A percentile compares a stretch with the other conserved stretches of the same genome.
phyloP scores from a whole-genome alignment of 2,888 invertebrate genomes.

The Eudemis profundana region DNA sequence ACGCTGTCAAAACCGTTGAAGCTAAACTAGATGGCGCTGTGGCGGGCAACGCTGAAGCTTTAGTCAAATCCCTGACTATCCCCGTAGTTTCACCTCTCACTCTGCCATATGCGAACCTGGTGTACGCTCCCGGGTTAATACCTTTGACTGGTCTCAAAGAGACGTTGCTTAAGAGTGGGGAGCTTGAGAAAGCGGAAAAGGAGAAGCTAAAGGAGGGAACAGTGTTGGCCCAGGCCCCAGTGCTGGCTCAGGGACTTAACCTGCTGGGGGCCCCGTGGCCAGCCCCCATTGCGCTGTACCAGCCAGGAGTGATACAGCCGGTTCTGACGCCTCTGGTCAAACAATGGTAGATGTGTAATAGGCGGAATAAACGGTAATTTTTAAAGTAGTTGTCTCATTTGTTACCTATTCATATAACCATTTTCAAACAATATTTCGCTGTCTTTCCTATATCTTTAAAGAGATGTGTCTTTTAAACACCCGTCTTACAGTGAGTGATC shows the following conservation, averaged over 20 bases:
- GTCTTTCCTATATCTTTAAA: too few relatives aligned
- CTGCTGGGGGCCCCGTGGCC: slow-evolving; percentile 46
- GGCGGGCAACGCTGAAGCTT: slow-evolving; percentile 58
- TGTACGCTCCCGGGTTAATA: slow-evolving; percentile 48
- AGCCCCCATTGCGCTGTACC: slow-evolving; percentile 43
- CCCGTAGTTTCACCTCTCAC: slow-evolving; percentile 40
- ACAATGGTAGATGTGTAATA: slow-evolving; percentile 42
- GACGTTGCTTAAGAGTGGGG: slow-evolving; percentile 53
- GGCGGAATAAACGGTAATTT: slow-evolving; percentile 45
- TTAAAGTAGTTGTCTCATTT: slow-evolving; percentile 27
- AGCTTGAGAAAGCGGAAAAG: slow-evolving; percentile 46
- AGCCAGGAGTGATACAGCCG: slow-evolving; percentile 45
- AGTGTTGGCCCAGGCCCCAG: slow-evolving; percentile 45
- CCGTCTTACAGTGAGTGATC: too few relatives aligned
- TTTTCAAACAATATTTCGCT: too few relatives aligned
- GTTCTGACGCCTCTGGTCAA: slow-evolving; percentile 44
- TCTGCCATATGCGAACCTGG: slow-evolving; percentile 35
- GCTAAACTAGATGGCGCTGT: slow-evolving; percentile 68
- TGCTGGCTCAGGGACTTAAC: neutral
- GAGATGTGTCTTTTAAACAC: too few relatives aligned
- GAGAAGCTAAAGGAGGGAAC: slow-evolving; percentile 51
- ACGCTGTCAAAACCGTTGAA: slow-evolving; percentile 68
- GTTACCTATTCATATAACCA: slow-evolving; percentile 1
- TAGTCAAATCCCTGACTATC: slow-evolving; percentile 57
- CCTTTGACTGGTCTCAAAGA: slow-evolving; percentile 45